Base-by-base conservation (phyloP, 2,797 vertebrate genomes). In the Danio jaintianensis region DNA sequence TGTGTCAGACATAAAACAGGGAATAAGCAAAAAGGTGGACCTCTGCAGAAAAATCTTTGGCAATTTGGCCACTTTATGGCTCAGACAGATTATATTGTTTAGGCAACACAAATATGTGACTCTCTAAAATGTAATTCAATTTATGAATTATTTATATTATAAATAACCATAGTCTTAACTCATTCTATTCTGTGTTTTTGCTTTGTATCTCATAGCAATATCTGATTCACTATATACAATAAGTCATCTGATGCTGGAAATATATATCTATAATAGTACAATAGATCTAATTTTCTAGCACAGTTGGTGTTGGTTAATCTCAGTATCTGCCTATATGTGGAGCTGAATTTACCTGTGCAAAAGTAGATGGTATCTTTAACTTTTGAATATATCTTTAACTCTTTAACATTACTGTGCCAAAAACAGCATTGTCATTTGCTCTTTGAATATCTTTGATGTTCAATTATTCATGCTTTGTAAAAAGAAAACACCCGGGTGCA, bases 401-500 rank as follows among this genome's bases (percentile, higher is more conserved):
- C 22, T 68, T 68, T 12, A 56, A 8, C 50, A 43, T 76, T 55
- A 15, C 38, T 66, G 13, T 9, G 56, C 16, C 45, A 85, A 85
- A 85, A 82, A 84, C 58, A 87, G 85, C 82, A 75, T 84, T 56
- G 62, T 67, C 20, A 45, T 67, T 67, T 67, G 40, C 18, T 56
- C 50, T 40, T 71, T 71, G 15, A 58, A 85, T 50, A 82, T 58
- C 81, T 40, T 50, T 82, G 63, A 82, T 82, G 82, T 86, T 87
- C 55, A 82, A 77, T 85, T 83, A 86, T 85, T 63, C 75, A 2
- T 56, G 12, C 18, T 68, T 80, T 38, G 59, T 50, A 47, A 55
- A 62, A 66, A 79, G 83, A n/a, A 29, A 29, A 29, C 47, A 47
- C 42, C 75, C 53, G 18, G 47, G 8, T 48, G 53, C 58, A 82